Conservation (phyloP, 2,113 vertebrate species). For the Crotalus tigris region DNA sequence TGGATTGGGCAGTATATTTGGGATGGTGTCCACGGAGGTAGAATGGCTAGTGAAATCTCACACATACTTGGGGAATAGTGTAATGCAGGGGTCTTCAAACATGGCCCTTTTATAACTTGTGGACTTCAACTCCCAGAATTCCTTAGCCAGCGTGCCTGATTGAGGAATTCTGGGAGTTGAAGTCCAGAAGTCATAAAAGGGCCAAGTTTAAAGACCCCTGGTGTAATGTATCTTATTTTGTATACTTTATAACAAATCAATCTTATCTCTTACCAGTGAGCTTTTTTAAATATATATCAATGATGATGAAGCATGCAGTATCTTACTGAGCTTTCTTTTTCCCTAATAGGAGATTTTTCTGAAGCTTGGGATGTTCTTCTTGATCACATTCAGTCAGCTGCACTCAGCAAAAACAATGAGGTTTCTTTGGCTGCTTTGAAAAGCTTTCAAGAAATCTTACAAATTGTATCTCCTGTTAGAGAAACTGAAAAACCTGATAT, state of each 20-base stretch:
- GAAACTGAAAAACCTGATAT: constrained; percentile 85
- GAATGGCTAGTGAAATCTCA: not conserved
- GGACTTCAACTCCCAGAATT: too few species aligned
- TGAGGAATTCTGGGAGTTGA: too few species aligned
- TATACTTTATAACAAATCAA: not conserved
- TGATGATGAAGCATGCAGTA: not conserved
- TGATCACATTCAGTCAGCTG: constrained; percentile 96
- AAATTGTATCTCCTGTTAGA: constrained; percentile 89
- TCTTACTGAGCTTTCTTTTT: not conserved
- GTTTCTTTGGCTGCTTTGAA: constrained; percentile 96
- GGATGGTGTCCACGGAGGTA: not conserved
- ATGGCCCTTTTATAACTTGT: too few species aligned
- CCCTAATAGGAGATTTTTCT: constrained; percentile 86
- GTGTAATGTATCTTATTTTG: not conserved
- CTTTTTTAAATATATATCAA: not conserved
- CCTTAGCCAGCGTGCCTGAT: too few species aligned
- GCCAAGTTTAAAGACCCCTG: too few species aligned
- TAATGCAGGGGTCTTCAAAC: too few species aligned
- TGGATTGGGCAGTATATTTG: not conserved
- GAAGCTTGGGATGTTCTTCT: constrained; percentile 97
- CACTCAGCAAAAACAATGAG: constrained; percentile 98
- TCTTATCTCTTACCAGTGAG: not conserved
- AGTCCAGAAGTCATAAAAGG: too few species aligned
- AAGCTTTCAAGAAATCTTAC: constrained; percentile 98
- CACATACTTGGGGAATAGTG: not conserved